phyloP scores from a whole-genome alignment of 2,113 vertebrate species.

The Lota lota region DNA sequence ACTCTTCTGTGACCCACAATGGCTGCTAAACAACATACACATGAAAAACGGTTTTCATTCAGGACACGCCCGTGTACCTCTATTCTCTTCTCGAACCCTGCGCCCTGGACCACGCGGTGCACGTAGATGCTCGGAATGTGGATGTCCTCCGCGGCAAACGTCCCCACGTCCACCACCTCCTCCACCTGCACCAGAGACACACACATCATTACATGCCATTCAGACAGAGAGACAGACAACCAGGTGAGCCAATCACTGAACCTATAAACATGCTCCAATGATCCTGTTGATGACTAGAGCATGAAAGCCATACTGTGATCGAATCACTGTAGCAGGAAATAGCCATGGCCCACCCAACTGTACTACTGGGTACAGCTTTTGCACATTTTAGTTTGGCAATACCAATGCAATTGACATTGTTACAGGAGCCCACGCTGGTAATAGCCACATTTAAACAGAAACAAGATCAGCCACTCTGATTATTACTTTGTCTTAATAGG shows the following conservation, averaged over 20 bases:
- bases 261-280: constrained; percentile 4
- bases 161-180: constrained; percentile 92
- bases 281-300: constrained; percentile 21
- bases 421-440: no score
- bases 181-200: constrained; percentile 81
- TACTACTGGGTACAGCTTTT: background rate
- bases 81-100: constrained; percentile 89
- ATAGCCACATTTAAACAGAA: no score
- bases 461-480: no score
- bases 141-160: constrained; percentile 91
- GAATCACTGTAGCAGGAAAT: constrained; percentile 30
- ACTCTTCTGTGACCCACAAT: background rate
- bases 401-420: no score
- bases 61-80: constrained; percentile 76
- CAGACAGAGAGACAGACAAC: background rate
- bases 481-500: no score
- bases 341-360: constrained; percentile 18
- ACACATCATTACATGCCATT: background rate
- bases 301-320: constrained; percentile 22
- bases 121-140: constrained; percentile 95
- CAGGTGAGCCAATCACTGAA: constrained; percentile 4
- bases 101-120: constrained; percentile 88
- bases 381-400: background rate
- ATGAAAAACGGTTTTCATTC: background rate
- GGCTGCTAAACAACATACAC: background rate